phyloP scores from a whole-genome alignment of 2,888 invertebrate species.

The Cataglyphis rosenhaueri region DNA sequence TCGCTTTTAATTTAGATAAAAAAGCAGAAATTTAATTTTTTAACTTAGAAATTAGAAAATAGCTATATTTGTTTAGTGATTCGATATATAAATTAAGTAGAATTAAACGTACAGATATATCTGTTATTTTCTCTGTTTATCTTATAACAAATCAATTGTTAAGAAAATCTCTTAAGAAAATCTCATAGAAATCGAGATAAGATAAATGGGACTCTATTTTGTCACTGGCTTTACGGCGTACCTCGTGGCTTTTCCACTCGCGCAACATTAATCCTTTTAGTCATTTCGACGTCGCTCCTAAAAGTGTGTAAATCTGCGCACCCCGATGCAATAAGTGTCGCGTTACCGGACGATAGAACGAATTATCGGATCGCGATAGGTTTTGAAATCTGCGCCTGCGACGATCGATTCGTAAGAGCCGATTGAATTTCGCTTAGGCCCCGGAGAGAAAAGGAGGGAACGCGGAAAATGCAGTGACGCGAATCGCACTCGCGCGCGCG shows the following conservation, averaged over 20 bases:
- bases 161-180: background rate
- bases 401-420: conserved; percentile 45
- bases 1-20: background rate
- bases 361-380: conserved; percentile 49
- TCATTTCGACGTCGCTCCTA: conserved; percentile 26
- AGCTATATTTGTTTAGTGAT: background rate
- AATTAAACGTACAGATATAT: background rate
- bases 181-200: background rate
- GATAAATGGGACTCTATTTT: conserved; percentile 47
- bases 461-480: conserved; percentile 18
- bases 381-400: conserved; percentile 47
- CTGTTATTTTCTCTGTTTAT: background rate
- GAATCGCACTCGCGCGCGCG: conserved; percentile 26
- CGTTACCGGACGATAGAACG: conserved; percentile 60
- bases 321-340: conserved; percentile 67
- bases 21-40: background rate
- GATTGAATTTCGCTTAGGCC: conserved; percentile 48
- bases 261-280: conserved; percentile 53
- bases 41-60: background rate
- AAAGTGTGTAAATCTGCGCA: conserved; percentile 54
- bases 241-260: conserved; percentile 48
- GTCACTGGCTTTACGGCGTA: conserved; percentile 30
- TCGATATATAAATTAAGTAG: background rate
- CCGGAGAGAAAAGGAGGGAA: conserved; percentile 28
- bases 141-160: background rate